Percentiles rank a stretch among this genome's conserved stretches.
phyloP scores from a whole-genome alignment of 2,113 vertebrate species.

The Diphyllodes magnificus region DNA sequence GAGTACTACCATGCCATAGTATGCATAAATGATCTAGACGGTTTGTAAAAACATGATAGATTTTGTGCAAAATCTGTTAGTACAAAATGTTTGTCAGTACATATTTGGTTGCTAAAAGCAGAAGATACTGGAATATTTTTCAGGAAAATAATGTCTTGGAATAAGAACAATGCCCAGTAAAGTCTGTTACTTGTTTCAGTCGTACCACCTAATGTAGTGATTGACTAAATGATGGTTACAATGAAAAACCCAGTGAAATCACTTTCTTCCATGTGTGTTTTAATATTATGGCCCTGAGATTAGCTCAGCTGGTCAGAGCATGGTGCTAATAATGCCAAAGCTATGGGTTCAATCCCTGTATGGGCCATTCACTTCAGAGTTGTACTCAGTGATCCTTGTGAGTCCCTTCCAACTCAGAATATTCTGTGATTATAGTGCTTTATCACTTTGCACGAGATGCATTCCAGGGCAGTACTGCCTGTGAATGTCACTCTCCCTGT shows the following conservation, averaged over 20 bases:
- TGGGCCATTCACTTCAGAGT: not conserved
- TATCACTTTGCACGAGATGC: not conserved
- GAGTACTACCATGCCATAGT: not conserved
- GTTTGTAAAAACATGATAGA: not conserved
- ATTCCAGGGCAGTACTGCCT: not conserved
- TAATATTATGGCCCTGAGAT: not conserved
- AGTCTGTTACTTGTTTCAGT: not conserved
- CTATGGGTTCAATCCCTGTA: not conserved
- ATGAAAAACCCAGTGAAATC: not conserved
- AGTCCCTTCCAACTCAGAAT: not conserved
- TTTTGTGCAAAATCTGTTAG: not conserved
- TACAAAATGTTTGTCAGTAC: not conserved
- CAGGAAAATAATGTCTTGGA: not conserved
- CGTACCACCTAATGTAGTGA: not conserved
- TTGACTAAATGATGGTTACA: not conserved
- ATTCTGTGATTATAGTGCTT: not conserved
- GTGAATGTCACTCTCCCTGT: not conserved
- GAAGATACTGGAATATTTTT: not conserved
- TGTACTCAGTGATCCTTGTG: not conserved
- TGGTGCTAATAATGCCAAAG: not conserved
- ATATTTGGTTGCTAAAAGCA: not conserved
- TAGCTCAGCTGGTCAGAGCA: not conserved
- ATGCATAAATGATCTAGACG: not conserved
- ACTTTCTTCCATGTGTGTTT: not conserved
- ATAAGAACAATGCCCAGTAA: not conserved